Percentiles rank a stretch among this genome's conserved stretches.
Conservation (phyloP, 2,888 invertebrate genomes). For the Synergus umbraculus region DNA sequence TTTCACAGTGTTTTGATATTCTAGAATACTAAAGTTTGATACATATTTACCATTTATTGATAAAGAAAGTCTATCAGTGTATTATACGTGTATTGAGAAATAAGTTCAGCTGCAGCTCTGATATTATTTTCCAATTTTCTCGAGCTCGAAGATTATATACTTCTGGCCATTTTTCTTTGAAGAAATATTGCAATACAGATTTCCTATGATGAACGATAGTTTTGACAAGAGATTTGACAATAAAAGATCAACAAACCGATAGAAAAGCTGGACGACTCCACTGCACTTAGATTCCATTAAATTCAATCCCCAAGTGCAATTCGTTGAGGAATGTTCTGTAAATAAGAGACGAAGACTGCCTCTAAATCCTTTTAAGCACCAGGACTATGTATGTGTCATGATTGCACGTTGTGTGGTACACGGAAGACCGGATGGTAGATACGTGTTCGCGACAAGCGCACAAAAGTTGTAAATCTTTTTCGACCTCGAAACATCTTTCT, state of each 20-base stretch:
- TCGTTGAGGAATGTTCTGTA: slow-evolving; percentile 8
- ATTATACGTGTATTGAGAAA: neutral
- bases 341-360: slow-evolving; percentile 12
- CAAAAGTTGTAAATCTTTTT: slow-evolving; percentile 36
- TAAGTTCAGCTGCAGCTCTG: neutral
- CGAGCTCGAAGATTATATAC: neutral
- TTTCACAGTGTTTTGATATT: too few relatives aligned
- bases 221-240: neutral
- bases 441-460: slow-evolving; percentile 20
- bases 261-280: neutral
- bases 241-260: slow-evolving; percentile 4
- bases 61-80: too few relatives aligned
- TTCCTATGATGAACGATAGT: neutral
- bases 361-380: slow-evolving; percentile 34
- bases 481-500: slow-evolving; percentile 29
- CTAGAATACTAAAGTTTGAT: too few relatives aligned
- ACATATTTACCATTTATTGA: too few relatives aligned
- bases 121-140: neutral
- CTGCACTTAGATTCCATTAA: slow-evolving; percentile 7
- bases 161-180: neutral
- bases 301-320: slow-evolving; percentile 1
- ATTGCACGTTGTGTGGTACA: slow-evolving; percentile 16
- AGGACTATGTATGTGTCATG: slow-evolving; percentile 18
- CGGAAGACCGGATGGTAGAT: slow-evolving; percentile 13
- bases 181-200: neutral